Evolutionary conservation across 2,888 invertebrate genomes (phyloP).

Genomic region (Augochlorella aurata): DNA sequence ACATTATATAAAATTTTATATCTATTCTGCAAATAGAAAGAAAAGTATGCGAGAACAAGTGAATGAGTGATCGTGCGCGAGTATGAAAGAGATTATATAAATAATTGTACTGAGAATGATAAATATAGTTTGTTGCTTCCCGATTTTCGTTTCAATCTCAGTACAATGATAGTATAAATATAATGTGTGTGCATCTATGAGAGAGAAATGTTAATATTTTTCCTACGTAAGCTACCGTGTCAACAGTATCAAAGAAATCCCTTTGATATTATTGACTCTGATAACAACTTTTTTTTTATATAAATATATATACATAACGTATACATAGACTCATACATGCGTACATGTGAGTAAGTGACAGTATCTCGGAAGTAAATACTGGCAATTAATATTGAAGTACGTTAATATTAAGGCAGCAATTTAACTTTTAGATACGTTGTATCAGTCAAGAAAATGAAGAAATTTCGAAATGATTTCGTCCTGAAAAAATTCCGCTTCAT

Average conservation of each 20-base stretch:
- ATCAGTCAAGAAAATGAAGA: slow-evolving; percentile 56
- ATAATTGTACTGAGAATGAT: slow-evolving; percentile 56
- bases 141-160: slow-evolving; percentile 63
- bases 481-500: slow-evolving; percentile 42
- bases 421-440: slow-evolving; percentile 59
- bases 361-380: slow-evolving; percentile 53
- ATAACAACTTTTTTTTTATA: slow-evolving; percentile 51
- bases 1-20: slow-evolving; percentile 68
- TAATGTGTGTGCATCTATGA: slow-evolving; percentile 54
- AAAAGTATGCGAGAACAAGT: neutral
- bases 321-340: slow-evolving; percentile 38
- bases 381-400: slow-evolving; percentile 54
- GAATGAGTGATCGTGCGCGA: slow-evolving; percentile 48
- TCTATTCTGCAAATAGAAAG: slow-evolving; percentile 65
- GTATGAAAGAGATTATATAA: slow-evolving; percentile 50
- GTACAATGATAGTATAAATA: slow-evolving; percentile 56
- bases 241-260: slow-evolving; percentile 53
- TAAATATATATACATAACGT: slow-evolving; percentile 45
- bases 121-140: slow-evolving; percentile 65
- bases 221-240: slow-evolving; percentile 62
- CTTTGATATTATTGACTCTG: slow-evolving; percentile 54
- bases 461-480: slow-evolving; percentile 54
- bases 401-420: slow-evolving; percentile 62
- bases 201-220: slow-evolving; percentile 69
- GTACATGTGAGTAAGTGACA: slow-evolving; percentile 46